phyloP scores from a whole-genome alignment of 1,140 invertebrate genomes.

The Euwallacea similis region DNA sequence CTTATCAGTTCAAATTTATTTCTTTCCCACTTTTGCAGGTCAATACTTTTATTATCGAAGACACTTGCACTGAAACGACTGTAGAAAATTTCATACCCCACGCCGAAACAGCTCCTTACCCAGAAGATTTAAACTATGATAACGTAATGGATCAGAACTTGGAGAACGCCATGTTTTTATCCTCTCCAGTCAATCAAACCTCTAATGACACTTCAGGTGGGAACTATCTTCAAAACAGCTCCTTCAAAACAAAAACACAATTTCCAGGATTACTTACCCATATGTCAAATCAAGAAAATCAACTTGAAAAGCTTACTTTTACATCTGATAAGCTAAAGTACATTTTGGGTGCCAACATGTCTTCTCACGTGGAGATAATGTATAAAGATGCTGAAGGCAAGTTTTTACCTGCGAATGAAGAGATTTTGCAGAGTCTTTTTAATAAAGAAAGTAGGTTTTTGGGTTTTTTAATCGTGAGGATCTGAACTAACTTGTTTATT shows the following conservation, averaged over 20 bases:
- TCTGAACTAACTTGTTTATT: not conserved
- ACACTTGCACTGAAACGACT: slow-evolving; percentile 48
- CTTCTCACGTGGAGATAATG: slow-evolving; percentile 48
- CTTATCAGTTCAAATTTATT: not conserved
- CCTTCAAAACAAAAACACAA: not conserved
- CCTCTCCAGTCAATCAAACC: slow-evolving; percentile 9
- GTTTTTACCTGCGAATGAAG: slow-evolving; percentile 47
- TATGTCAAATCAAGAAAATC: not conserved
- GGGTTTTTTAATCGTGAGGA: not conserved
- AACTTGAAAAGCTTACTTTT: slow-evolving; percentile 28
- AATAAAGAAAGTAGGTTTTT: slow-evolving; percentile 33
- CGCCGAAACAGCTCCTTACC: slow-evolving; percentile 29
- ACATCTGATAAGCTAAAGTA: slow-evolving; percentile 46
- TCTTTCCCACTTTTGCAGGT: slow-evolving; percentile 19
- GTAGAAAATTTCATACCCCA: slow-evolving; percentile 51
- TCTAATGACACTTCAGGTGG: slow-evolving; percentile 4
- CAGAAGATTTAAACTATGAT: slow-evolving; percentile 29
- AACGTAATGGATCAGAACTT: slow-evolving; percentile 1
- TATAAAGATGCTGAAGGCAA: slow-evolving; percentile 49
- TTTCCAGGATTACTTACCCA: slow-evolving; percentile 2
- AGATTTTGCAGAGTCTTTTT: slow-evolving; percentile 47
- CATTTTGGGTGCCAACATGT: slow-evolving; percentile 42
- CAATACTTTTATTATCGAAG: slow-evolving; percentile 49
- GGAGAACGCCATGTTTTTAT: slow-evolving; percentile 27
- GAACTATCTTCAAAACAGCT: not conserved